Percentiles rank a stretch among this genome's conserved stretches.
Conservation (phyloP, 2,113 vertebrate genomes). For the Vireo altiloquus region DNA sequence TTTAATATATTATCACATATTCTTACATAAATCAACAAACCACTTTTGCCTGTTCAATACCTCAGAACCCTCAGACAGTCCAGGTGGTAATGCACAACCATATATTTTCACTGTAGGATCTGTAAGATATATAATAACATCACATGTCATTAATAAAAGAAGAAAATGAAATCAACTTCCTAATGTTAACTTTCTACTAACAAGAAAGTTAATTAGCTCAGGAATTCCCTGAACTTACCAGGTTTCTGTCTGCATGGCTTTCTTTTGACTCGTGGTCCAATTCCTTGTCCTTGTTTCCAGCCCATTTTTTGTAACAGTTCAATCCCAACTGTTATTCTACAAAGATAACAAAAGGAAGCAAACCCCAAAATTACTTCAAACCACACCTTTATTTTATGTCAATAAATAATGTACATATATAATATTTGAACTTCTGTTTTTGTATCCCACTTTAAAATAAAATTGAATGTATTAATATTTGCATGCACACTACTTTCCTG, state of each 20-base stretch:
- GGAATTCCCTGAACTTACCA: conserved; percentile 63
- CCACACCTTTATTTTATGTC: neutral
- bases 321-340: conserved; percentile 87
- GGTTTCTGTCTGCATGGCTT: conserved; percentile 76
- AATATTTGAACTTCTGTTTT: neutral
- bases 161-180: neutral
- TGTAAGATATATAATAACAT: conserved; percentile 14
- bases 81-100: conserved; percentile 74
- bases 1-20: neutral
- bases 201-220: neutral
- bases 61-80: conserved; percentile 83
- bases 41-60: conserved; percentile 57
- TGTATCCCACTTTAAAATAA: neutral
- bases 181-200: neutral
- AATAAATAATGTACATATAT: neutral
- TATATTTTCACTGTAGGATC: conserved; percentile 73
- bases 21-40: neutral
- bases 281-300: conserved; percentile 94
- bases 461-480: neutral
- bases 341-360: neutral
- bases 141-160: neutral
- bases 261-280: conserved; percentile 91
- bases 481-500: neutral
- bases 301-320: conserved; percentile 91
- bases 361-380: neutral